Percentiles rank a stretch among this genome's conserved stretches.
These are phyloP conservation scores for Timema podura DNA, from an alignment of 2,888 invertebrate genomes.

Conservation along the genomic window DNA sequence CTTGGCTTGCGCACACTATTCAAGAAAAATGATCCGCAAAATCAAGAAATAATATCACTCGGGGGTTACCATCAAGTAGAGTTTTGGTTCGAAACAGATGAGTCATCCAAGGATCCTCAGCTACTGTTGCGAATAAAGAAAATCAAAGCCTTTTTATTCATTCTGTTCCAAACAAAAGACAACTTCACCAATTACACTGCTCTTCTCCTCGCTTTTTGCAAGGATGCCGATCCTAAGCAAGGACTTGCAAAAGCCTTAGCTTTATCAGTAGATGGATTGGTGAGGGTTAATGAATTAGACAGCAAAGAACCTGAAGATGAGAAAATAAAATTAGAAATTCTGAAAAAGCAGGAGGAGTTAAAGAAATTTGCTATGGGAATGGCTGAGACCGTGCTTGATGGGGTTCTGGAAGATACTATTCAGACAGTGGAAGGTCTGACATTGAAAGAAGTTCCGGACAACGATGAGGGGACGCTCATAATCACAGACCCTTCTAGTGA, in stretches of 20 bases:
- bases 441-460: too few relatives aligned
- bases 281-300: not conserved
- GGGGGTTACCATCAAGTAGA: slow-evolving; percentile 29
- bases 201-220: slow-evolving; percentile 60
- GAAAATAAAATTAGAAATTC: not conserved
- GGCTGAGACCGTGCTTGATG: not conserved
- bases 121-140: slow-evolving; percentile 31
- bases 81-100: slow-evolving; percentile 47
- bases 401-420: not conserved
- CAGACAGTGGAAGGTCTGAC: too few relatives aligned
- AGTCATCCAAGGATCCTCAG: slow-evolving; percentile 9
- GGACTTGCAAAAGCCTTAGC: slow-evolving; percentile 57
- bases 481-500: too few relatives aligned
- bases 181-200: slow-evolving; percentile 58
- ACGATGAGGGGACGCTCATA: too few relatives aligned
- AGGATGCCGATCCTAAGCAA: slow-evolving; percentile 50
- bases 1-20: too few relatives aligned
- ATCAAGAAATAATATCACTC: too few relatives aligned
- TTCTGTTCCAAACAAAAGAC: slow-evolving; percentile 49
- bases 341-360: too few relatives aligned
- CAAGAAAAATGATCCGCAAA: too few relatives aligned
- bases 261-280: slow-evolving; percentile 39
- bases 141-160: slow-evolving; percentile 55
- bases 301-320: not conserved
- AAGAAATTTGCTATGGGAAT: too few relatives aligned